These are phyloP conservation scores for Melanchra persicariae DNA, from an alignment of 2,888 invertebrate species.

Conservation along the genomic window DNA sequence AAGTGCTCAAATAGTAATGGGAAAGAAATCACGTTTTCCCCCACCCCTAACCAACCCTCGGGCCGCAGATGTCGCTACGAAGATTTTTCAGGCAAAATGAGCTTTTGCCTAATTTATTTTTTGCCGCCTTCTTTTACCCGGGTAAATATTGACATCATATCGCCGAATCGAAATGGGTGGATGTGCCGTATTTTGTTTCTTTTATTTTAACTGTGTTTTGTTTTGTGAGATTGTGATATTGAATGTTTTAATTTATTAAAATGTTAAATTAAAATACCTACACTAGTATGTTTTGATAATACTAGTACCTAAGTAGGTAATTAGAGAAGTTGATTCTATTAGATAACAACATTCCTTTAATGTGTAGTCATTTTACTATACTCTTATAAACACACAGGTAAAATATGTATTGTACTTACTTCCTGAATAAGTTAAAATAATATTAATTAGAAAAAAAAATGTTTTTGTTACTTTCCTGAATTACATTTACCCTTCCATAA, in stretches of 20 bases:
- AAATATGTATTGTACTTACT: background rate
- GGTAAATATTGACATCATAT: conserved; percentile 87
- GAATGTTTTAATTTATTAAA: background rate
- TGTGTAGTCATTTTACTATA: background rate
- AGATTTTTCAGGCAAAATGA: conserved; percentile 88
- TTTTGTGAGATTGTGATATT: background rate
- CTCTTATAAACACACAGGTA: background rate
- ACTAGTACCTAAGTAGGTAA: background rate
- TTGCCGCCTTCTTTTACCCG: conserved; percentile 90
- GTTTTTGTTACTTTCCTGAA: background rate
- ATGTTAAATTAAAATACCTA: background rate
- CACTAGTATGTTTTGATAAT: background rate
- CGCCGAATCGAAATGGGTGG: conserved; percentile 69
- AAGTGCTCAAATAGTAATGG: conserved; percentile 78
- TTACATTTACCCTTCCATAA: no score
- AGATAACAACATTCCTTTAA: background rate
- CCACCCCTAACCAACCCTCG: conserved; percentile 71
- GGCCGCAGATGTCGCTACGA: conserved; percentile 86
- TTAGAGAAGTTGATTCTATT: background rate
- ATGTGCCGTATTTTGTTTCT: conserved; percentile 64
- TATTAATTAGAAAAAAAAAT: background rate
- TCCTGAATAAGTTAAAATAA: background rate
- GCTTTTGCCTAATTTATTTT: conserved; percentile 91
- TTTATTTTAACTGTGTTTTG: background rate
- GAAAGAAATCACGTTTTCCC: conserved; percentile 78